Conservation (phyloP, 2,113 vertebrate genomes). For the Mellivora capensis region DNA sequence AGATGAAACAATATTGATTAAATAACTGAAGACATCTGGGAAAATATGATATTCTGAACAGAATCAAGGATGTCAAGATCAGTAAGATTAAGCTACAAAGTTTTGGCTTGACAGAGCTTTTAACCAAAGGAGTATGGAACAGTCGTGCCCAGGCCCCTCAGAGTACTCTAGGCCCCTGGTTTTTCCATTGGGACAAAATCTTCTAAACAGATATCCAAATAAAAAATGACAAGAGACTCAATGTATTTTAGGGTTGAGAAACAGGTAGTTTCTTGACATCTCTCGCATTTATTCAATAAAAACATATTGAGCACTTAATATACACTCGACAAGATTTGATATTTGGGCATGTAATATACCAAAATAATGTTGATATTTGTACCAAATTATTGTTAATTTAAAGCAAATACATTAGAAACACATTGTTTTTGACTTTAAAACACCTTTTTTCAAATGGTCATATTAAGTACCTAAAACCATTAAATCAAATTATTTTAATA, state of each 20-base stretch:
- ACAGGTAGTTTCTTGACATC: background rate
- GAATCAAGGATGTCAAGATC: background rate
- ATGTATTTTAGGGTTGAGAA: background rate
- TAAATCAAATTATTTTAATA: background rate
- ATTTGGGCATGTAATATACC: background rate
- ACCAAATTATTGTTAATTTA: background rate
- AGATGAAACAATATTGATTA: background rate
- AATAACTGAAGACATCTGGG: background rate
- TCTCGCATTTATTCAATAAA: background rate
- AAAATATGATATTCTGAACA: background rate
- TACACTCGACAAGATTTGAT: background rate
- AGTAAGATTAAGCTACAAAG: background rate
- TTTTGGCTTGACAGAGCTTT: background rate
- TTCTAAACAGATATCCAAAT: background rate
- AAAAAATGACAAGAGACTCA: background rate
- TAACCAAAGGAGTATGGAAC: background rate
- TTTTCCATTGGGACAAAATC: background rate
- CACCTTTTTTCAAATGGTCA: background rate
- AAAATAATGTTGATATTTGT: background rate
- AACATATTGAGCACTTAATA: background rate
- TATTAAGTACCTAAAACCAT: background rate
- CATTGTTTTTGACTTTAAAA: background rate
- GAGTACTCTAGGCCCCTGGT: background rate
- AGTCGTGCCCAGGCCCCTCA: background rate
- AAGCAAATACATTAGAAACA: background rate